A percentile compares a stretch with the other conserved stretches of the same genome.
Evolutionary conservation across 1,140 invertebrate genomes (phyloP).

Genomic region (Megathymus violae): DNA sequence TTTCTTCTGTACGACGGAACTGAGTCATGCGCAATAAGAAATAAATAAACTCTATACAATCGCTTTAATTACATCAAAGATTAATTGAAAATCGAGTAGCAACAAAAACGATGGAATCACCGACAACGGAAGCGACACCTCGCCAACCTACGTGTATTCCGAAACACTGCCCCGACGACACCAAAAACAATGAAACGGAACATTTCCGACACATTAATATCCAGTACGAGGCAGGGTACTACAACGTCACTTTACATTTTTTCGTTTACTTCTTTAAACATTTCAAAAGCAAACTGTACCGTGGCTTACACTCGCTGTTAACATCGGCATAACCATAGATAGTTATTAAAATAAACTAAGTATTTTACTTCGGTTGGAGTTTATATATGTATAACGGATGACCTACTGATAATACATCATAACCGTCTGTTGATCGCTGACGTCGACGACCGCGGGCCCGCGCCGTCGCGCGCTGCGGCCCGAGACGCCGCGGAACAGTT

Average conservation of each 20-base stretch:
- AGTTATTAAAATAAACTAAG: too few relatives aligned
- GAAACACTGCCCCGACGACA: too few relatives aligned
- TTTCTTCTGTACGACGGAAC: conserved; percentile 10
- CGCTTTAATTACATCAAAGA: conserved; percentile 7
- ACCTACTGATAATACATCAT: conserved; percentile 4
- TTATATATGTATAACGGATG: conserved; percentile 8
- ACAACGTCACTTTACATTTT: too few relatives aligned
- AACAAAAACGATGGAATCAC: neutral
- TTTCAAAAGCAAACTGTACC: too few relatives aligned
- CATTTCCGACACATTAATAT: too few relatives aligned
- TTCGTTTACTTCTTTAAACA: too few relatives aligned
- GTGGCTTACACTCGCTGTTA: too few relatives aligned
- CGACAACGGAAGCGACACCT: neutral
- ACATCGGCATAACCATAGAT: too few relatives aligned
- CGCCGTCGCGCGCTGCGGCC: neutral
- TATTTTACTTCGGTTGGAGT: too few relatives aligned
- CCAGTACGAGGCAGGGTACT: too few relatives aligned
- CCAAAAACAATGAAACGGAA: neutral
- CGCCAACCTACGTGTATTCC: too few relatives aligned
- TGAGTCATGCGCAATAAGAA: neutral
- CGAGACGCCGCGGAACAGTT: conserved; percentile 6
- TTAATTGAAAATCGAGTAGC: neutral
- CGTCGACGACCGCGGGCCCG: conserved; percentile 5
- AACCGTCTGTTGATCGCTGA: conserved; percentile 2
- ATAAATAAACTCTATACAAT: conserved; percentile 8